Conservation (phyloP, 2,797 vertebrate genomes). For the Cyprinella venusta region DNA sequence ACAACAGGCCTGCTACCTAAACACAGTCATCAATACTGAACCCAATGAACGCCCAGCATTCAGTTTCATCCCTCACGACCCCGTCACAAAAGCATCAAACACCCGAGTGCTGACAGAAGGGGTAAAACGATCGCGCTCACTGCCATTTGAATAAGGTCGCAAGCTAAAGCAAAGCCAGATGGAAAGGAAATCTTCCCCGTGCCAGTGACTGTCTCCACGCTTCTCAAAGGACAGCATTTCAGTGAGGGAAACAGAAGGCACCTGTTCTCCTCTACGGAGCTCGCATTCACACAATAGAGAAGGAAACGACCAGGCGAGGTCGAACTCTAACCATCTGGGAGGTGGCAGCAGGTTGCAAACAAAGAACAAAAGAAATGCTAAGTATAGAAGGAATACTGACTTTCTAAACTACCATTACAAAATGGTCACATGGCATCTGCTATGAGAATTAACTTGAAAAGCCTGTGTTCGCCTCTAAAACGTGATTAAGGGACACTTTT, state of each 20-base stretch:
- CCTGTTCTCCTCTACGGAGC: conserved; percentile 45
- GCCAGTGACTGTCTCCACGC: conserved; percentile 69
- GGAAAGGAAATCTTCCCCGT: conserved; percentile 60
- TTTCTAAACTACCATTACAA: background rate
- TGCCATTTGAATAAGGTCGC: conserved; percentile 25
- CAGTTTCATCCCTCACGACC: conserved; percentile 63
- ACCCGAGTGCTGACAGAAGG: conserved; percentile 67
- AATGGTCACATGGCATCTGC: too few species aligned
- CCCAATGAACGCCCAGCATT: conserved; percentile 40
- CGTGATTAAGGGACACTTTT: background rate
- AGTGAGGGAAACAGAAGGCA: conserved; percentile 48
- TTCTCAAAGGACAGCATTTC: conserved; percentile 59
- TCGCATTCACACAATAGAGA: conserved; percentile 33
- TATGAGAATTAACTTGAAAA: background rate
- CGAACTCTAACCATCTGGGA: conserved; percentile 36
- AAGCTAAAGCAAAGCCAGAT: conserved; percentile 41
- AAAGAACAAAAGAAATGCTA: conserved; percentile 27
- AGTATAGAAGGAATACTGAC: background rate
- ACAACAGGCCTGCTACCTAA: conserved; percentile 16
- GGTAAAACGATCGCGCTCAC: conserved; percentile 68
- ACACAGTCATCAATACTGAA: conserved; percentile 34
- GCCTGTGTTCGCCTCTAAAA: background rate
- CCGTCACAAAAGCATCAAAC: conserved; percentile 70
- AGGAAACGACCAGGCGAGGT: conserved; percentile 1
- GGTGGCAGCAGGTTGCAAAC: conserved; percentile 13